Evolutionary conservation across 1,140 invertebrate species (phyloP), one percentile per base, ranked within the genome.

Genomic region (Cotesia typhae): DNA sequence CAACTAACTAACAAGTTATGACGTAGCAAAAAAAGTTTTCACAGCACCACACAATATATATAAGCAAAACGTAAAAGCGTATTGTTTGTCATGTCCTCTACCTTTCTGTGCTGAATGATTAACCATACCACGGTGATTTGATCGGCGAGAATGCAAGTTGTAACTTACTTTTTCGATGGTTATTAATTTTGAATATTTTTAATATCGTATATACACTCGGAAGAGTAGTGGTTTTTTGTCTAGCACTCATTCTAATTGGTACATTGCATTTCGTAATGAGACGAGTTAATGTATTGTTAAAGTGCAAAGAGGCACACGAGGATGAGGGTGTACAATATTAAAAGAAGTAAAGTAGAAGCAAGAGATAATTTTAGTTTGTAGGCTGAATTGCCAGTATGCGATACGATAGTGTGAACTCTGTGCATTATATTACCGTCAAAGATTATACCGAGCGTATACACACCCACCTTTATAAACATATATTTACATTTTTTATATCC

Each of bases 181-280:
- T 28, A 28, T 28, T 2, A 1, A 28, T 28, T 28, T 28, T 28
- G 28, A 28, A 28, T 28, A 28, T 28, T 28, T 28, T 28, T 28
- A 28, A 28, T 28, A 28, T 28, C 28, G 2, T 28, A 28, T 2
- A 28, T 28, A 28, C 28, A 51, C n/a, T 53, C 14, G 12, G 14
- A 12, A 28, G 20, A 67, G 12, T 35, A 28, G n/a, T 10, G 47
- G 6, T 36, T 10, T 70, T 12, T 61, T 41, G 37, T 37, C 38
- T 35, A 14, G 68, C 59, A 70, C 66, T 76, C 57, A 59, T 57
- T 67, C 71, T 78, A 75, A 79, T 79, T 78, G 77, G 72, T 72
- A 65, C 61, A 70, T 77, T 77, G 67, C 74, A 70, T 78, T 77
- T 67, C 70, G 77, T 78, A 79, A 78, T 77, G 78, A 79, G 75